These are phyloP conservation scores for Montipora cactus DNA, from an alignment of 64 coral and sea anemone genomes.

Conservation along the genomic window DNA sequence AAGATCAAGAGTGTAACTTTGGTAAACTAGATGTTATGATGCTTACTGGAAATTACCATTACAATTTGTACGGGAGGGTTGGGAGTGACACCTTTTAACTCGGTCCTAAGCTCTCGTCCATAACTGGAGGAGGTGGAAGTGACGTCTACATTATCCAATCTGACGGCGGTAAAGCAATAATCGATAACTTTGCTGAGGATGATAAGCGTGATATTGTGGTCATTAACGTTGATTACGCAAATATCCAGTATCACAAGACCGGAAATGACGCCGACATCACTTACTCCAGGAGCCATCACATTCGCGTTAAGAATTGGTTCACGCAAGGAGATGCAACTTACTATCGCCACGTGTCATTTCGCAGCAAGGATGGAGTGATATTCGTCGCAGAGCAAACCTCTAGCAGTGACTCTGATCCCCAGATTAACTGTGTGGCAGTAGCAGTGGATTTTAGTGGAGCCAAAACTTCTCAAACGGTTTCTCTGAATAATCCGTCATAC, in stretches of 20 bases:
- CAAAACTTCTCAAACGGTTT: background rate
- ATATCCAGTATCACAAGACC: conserved; percentile 9
- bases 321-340: conserved; percentile 12
- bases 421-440: conserved; percentile 28
- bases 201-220: conserved; percentile 21
- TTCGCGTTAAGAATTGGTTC: conserved; percentile 66
- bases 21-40: conserved; percentile 16
- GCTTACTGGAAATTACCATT: conserved; percentile 46
- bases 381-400: conserved; percentile 12
- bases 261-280: conserved; percentile 4
- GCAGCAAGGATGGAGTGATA: conserved; percentile 41
- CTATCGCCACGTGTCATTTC: conserved; percentile 64
- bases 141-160: conserved; percentile 71
- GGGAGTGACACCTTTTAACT: conserved; percentile 64
- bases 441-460: conserved; percentile 34
- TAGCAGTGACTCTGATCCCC: background rate
- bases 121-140: conserved; percentile 50
- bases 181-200: conserved; percentile 79
- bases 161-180: conserved; percentile 61
- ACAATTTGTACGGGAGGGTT: conserved; percentile 61
- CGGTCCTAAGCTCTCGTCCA: conserved; percentile 50
- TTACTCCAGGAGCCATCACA: conserved; percentile 50
- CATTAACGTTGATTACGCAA: conserved; percentile 47
- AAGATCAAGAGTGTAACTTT: conserved; percentile 15
- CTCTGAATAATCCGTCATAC: background rate